Conservation (phyloP, 2,888 invertebrate species). For the Xanthia togata region DNA sequence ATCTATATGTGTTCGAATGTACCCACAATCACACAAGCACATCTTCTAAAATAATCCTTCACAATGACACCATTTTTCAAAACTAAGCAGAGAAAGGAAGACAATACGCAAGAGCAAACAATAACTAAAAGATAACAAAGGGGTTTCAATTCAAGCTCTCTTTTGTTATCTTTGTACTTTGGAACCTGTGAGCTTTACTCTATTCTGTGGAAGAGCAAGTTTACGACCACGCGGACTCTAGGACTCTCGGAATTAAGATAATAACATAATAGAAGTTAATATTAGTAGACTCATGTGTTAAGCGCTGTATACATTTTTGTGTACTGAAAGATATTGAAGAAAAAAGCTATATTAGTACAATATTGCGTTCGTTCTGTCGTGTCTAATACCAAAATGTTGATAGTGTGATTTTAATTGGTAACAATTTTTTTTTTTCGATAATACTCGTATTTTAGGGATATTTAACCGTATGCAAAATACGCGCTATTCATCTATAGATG, state of each 20-base stretch:
- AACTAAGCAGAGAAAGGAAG: constrained; percentile 15
- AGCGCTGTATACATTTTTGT: constrained; percentile 55
- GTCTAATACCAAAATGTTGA: neutral
- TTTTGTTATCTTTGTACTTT: constrained; percentile 39
- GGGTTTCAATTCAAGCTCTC: constrained; percentile 7
- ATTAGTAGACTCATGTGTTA: constrained; percentile 68
- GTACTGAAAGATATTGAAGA: neutral
- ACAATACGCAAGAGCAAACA: constrained; percentile 34
- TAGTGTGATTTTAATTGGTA: neutral
- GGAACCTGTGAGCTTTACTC: constrained; percentile 44
- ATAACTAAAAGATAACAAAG: constrained; percentile 40
- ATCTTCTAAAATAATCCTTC: constrained; percentile 5
- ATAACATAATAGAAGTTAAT: constrained; percentile 70
- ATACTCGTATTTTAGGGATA: neutral
- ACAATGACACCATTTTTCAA: constrained; percentile 24
- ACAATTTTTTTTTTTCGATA: neutral
- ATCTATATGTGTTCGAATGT: neutral
- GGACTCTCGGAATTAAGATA: constrained; percentile 72
- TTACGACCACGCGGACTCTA: constrained; percentile 77
- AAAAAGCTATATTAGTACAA: neutral
- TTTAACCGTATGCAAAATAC: too few relatives aligned
- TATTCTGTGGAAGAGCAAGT: constrained; percentile 73
- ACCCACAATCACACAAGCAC: neutral
- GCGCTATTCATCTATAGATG: too few relatives aligned
- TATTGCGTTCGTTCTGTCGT: neutral